A percentile compares a stretch with the other conserved stretches of the same genome.
Evolutionary conservation across 2,113 vertebrate species (phyloP).

Genomic region (Xenotilapia longispinis): DNA sequence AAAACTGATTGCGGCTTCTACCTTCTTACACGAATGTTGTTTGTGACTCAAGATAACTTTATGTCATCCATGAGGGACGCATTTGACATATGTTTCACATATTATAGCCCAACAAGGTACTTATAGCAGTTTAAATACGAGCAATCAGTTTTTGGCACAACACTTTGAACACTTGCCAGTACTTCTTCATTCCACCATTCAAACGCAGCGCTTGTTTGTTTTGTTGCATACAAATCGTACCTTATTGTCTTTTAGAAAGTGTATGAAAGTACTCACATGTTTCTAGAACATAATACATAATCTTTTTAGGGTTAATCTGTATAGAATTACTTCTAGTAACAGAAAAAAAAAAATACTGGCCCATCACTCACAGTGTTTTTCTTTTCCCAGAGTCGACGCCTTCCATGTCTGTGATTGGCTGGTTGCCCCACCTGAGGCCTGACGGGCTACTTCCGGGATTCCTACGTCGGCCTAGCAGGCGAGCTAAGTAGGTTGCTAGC

Average conservation of each 20-base stretch:
- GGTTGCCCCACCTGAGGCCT: constrained; percentile 32
- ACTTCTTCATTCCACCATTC: not conserved
- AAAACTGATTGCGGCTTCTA: not conserved
- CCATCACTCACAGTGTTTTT: not conserved
- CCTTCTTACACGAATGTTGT: not conserved
- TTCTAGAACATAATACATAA: not conserved
- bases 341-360: fast-evolving
- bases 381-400: not conserved
- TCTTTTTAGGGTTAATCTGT: not conserved
- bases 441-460: constrained; percentile 62
- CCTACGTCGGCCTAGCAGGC: constrained; percentile 59
- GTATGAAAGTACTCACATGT: not conserved
- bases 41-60: not conserved
- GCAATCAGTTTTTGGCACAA: not conserved
- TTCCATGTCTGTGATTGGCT: constrained; percentile 43
- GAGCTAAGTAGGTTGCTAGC: constrained; percentile 48
- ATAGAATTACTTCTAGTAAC: not conserved
- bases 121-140: not conserved
- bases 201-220: not conserved
- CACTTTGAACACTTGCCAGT: not conserved
- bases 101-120: not conserved
- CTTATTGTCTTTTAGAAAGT: not conserved
- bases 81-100: not conserved
- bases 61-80: not conserved
- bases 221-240: not conserved